Percentiles rank a stretch among this genome's conserved stretches.
Conservation (phyloP, 2,888 invertebrate species). For the Dysmachus trigonus region DNA sequence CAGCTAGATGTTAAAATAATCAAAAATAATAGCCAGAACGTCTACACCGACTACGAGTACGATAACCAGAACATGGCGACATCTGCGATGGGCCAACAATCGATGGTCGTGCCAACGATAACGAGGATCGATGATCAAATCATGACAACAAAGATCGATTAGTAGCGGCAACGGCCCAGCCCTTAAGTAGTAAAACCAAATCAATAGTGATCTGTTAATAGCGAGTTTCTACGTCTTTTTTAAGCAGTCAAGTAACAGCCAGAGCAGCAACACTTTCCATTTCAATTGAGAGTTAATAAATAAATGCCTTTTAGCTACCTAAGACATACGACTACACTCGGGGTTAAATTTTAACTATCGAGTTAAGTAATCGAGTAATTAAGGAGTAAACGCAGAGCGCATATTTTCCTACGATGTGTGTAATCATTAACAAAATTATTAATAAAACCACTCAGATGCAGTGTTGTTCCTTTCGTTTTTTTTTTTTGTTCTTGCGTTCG, state of each 20-base stretch:
- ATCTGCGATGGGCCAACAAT: background rate
- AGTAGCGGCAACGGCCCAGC: slow-evolving; percentile 51
- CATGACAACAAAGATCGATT: slow-evolving; percentile 64
- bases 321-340: slow-evolving; percentile 22
- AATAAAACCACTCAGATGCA: background rate
- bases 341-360: background rate
- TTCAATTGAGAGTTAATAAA: slow-evolving; percentile 21
- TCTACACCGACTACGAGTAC: slow-evolving; percentile 45
- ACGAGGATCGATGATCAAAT: slow-evolving; percentile 54
- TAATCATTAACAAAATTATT: background rate
- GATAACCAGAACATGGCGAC: slow-evolving; percentile 1
- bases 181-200: background rate
- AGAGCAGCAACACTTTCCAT: slow-evolving; percentile 4
- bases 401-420: background rate
- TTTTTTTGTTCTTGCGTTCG: background rate
- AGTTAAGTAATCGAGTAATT: background rate
- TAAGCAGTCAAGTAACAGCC: background rate
- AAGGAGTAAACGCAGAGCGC: background rate
- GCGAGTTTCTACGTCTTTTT: background rate
- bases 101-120: background rate
- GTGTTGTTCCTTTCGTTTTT: slow-evolving; percentile 9
- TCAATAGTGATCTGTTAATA: background rate
- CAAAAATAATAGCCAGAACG: slow-evolving; percentile 44
- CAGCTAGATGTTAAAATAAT: slow-evolving; percentile 50
- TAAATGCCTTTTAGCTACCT: slow-evolving; percentile 41